Base-by-base conservation (phyloP, 1,140 invertebrate species). In the Homalodisca vitripennis region DNA sequence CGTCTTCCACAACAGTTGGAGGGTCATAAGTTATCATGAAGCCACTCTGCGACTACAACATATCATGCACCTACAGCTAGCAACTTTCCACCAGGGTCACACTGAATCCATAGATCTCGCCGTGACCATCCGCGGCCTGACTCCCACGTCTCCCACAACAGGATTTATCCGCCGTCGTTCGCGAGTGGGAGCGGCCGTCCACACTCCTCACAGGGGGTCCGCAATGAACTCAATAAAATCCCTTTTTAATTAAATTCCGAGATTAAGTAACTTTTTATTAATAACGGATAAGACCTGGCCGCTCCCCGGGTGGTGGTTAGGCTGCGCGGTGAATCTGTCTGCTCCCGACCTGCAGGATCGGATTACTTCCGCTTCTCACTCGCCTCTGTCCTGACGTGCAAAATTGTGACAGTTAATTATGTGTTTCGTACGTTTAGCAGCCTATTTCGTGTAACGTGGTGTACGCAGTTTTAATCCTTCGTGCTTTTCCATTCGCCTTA, bases 151-250 rank as follows among this genome's bases (percentile, higher is more conserved):
- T 17, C 17, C 34, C 34, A 10, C 34, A n/a, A n/a, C 34, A 41
- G 34, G 34, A 41, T 41, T 41, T 41, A 41, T 41, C 34, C 17
- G 34, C 34, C 34, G 17, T n/a, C n/a, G 34, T 6, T 17, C 17
- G 34, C 34, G 17, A 41, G 34, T 41, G 17, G 34, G 34, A 10
- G 34, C 34, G 34, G 6, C 34, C 34, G 17, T 41, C 34, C 34
- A 41, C 34, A 41, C 34, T 41, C 34, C 34, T 17, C 6, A 6
- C 34, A 17, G 34, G 34, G 34, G 17, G 34, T 41, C 34, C 17
- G 34, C 34, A 41, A 53, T 53, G 10, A 60, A 60, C 55, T 60
- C 55, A 60, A 60, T 60, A 60, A 60, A 60, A 60, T 30, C 55
- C 24, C 55, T 3, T 27, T 29, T 22, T 60, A 60, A 60, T 60